Conservation (phyloP, 2,888 invertebrate species). For the Cheilosia soror region DNA sequence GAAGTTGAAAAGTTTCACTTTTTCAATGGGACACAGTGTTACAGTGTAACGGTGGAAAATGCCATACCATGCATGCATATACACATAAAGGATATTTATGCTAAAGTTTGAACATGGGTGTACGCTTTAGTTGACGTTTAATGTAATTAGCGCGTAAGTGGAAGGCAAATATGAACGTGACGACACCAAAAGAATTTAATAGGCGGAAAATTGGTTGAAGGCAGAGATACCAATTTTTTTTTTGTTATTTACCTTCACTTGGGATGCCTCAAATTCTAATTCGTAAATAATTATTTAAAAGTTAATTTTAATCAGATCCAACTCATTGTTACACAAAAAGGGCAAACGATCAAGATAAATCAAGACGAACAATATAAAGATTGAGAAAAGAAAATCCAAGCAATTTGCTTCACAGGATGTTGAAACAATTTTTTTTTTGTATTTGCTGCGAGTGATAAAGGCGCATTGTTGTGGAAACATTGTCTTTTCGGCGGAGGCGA, state of each 20-base stretch:
- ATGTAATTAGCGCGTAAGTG: conserved; percentile 54
- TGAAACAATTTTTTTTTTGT: conserved; percentile 14
- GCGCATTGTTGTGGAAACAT: conserved; percentile 64
- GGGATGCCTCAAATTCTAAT: background rate
- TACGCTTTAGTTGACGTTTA: conserved; percentile 46
- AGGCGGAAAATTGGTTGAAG: background rate
- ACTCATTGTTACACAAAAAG: background rate
- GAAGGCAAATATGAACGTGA: conserved; percentile 2
- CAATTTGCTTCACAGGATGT: conserved; percentile 30
- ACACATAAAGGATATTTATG: conserved; percentile 30
- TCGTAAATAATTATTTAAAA: no score
- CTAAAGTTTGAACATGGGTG: conserved; percentile 15
- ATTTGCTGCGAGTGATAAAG: conserved; percentile 12
- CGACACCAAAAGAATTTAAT: conserved; percentile 12
- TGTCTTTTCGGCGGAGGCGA: conserved; percentile 18
- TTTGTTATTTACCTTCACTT: background rate
- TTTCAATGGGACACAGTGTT: conserved; percentile 43
- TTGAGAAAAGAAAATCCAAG: background rate
- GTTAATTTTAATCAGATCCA: background rate
- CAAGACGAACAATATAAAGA: conserved; percentile 17
- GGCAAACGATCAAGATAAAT: background rate
- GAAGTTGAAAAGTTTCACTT: conserved; percentile 63
- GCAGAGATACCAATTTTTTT: background rate
- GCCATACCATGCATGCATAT: background rate
- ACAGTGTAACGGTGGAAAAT: conserved; percentile 47